These are phyloP conservation scores for Ceramica pisi DNA, from an alignment of 2,888 invertebrate genomes.

Conservation along the genomic window DNA sequence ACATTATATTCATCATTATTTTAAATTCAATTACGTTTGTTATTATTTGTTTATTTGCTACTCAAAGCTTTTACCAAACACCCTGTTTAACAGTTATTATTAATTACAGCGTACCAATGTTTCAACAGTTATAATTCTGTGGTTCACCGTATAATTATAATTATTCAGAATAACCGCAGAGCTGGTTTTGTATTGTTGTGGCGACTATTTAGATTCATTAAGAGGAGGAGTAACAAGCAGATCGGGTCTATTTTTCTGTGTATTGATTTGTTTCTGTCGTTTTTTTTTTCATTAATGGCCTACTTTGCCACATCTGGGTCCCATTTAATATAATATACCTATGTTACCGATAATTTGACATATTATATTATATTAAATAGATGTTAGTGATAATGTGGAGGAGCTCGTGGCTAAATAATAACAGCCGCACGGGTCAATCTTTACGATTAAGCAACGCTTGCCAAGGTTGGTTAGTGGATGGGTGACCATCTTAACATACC, in stretches of 20 bases:
- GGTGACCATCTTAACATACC: too few relatives aligned
- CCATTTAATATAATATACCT: too few relatives aligned
- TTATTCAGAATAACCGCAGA: conserved; percentile 23
- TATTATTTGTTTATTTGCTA: conserved; percentile 12
- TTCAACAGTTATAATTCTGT: conserved; percentile 17
- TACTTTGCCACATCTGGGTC: too few relatives aligned
- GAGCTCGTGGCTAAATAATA: too few relatives aligned
- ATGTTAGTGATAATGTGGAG: too few relatives aligned
- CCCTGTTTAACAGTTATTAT: conserved; percentile 8
- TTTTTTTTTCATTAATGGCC: too few relatives aligned
- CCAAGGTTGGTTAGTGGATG: too few relatives aligned
- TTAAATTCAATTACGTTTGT: conserved; percentile 18
- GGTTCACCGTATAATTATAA: conserved; percentile 15
- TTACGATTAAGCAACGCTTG: too few relatives aligned
- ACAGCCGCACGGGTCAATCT: too few relatives aligned
- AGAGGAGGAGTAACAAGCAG: neutral
- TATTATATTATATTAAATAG: too few relatives aligned
- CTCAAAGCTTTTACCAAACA: conserved; percentile 21
- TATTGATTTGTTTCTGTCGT: neutral
- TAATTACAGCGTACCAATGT: conserved; percentile 3
- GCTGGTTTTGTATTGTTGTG: conserved; percentile 3
- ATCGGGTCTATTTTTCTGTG: neutral
- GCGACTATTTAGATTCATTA: neutral
- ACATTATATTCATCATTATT: conserved; percentile 16
- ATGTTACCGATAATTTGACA: too few relatives aligned